phyloP scores from a whole-genome alignment of 1,140 invertebrate genomes.

The Zaprionus ghesquierei region DNA sequence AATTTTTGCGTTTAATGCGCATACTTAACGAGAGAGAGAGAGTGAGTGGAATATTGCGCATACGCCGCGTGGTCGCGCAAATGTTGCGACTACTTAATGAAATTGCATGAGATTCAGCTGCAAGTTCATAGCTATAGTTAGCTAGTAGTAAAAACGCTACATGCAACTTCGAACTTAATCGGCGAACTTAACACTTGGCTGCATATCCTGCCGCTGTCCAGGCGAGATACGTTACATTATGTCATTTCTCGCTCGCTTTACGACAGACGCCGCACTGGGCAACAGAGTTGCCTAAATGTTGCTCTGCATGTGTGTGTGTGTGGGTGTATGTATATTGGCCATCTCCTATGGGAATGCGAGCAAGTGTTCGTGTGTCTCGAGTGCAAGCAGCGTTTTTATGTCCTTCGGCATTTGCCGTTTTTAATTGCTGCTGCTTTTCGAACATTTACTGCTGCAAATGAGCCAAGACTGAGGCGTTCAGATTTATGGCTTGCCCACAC shows the following conservation, averaged over 20 bases:
- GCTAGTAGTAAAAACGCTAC: neutral
- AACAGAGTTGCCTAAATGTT: slow-evolving; percentile 45
- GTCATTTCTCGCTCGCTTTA: slow-evolving; percentile 38
- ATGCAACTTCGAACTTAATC: neutral
- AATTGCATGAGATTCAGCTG: neutral
- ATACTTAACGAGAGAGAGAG: slow-evolving; percentile 19
- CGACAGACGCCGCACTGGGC: slow-evolving; percentile 25
- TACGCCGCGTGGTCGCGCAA: neutral
- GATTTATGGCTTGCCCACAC: slow-evolving; percentile 57
- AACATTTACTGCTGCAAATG: slow-evolving; percentile 74
- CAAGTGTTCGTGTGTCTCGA: slow-evolving; percentile 12
- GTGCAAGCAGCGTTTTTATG: slow-evolving; percentile 52
- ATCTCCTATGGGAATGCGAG: slow-evolving; percentile 22
- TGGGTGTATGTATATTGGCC: slow-evolving; percentile 9
- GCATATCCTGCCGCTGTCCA: slow-evolving; percentile 28
- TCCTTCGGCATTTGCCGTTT: slow-evolving; percentile 66
- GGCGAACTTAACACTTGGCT: neutral
- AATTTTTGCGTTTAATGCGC: slow-evolving; percentile 14
- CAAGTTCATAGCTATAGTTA: neutral
- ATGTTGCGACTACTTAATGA: neutral
- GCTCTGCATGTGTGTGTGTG: neutral
- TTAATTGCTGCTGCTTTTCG: slow-evolving; percentile 74
- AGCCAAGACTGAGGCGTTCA: slow-evolving; percentile 65
- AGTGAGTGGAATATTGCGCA: neutral
- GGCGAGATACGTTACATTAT: too few relatives aligned